These are phyloP conservation scores for Lomographa bimaculata DNA, from an alignment of 2,888 invertebrate genomes.

Conservation along the genomic window DNA sequence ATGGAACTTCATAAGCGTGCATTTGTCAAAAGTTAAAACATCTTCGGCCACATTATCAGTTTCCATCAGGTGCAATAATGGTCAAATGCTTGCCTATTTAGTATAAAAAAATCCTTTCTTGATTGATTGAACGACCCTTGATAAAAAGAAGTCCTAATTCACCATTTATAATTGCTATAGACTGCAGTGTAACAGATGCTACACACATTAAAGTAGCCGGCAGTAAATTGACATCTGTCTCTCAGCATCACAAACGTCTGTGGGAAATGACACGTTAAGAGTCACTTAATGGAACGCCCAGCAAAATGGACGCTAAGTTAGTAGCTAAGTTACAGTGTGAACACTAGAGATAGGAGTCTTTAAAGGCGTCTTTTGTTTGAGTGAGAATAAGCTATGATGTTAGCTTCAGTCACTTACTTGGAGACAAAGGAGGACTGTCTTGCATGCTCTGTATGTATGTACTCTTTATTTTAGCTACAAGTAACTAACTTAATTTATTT, in stretches of 20 bases:
- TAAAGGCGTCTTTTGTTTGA: conserved; percentile 6
- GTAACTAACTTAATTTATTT: too few species aligned
- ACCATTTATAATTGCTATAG: conserved; percentile 3
- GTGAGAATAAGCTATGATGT: conserved; percentile 1
- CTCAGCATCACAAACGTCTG: conserved; percentile 15
- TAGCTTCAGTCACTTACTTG: neutral
- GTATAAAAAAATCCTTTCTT: too few species aligned
- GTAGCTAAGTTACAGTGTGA: conserved; percentile 12
- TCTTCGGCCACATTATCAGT: too few species aligned
- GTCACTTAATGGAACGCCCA: conserved; percentile 7
- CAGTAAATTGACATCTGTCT: conserved; percentile 9
- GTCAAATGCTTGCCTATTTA: too few species aligned
- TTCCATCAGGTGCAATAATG: too few species aligned
- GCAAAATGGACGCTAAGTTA: conserved; percentile 12
- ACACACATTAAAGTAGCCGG: conserved; percentile 7
- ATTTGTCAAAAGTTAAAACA: too few species aligned
- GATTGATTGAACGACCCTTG: too few species aligned
- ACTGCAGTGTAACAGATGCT: conserved; percentile 11
- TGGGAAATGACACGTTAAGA: conserved; percentile 12
- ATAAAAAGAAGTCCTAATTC: too few species aligned
- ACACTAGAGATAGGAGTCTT: conserved; percentile 7
- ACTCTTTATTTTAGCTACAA: too few species aligned
- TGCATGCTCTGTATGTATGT: too few species aligned
- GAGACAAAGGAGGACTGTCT: neutral
- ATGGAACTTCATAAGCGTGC: too few species aligned